Evolutionary conservation across 2,888 invertebrate genomes (phyloP).

Genomic region (Netelia inedita): DNA sequence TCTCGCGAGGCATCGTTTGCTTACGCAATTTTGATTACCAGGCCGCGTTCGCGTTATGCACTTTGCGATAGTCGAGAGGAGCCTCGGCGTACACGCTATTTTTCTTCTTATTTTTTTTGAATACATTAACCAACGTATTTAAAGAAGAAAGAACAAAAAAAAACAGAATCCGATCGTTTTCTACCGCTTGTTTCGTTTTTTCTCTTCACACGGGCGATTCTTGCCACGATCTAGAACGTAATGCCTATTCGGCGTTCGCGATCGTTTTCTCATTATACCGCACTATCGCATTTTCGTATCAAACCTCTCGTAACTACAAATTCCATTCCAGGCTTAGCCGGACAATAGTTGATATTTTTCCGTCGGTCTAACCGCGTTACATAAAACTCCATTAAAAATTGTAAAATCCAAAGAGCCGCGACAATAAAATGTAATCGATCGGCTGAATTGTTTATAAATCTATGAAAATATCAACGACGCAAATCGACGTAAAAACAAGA

Average conservation of each 20-base stretch:
- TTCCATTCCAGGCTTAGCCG: conserved; percentile 58
- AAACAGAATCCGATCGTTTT: not conserved
- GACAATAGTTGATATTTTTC: conserved; percentile 31
- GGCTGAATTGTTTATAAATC: not conserved
- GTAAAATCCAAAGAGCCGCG: not conserved
- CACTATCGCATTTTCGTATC: conserved; percentile 56
- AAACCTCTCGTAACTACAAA: conserved; percentile 52
- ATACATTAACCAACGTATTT: not conserved
- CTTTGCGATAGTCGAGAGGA: conserved; percentile 40
- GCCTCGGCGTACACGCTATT: conserved; percentile 14
- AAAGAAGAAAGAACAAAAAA: not conserved
- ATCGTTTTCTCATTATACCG: conserved; percentile 62
- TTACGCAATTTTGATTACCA: conserved; percentile 63
- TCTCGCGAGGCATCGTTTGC: conserved; percentile 55
- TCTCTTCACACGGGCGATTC: not conserved
- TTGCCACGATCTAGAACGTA: not conserved
- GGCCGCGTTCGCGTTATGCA: conserved; percentile 22
- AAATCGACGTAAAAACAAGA: too few relatives aligned
- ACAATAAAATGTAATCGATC: not conserved
- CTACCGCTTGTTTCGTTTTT: not conserved
- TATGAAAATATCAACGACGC: not conserved
- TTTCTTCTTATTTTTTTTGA: not conserved
- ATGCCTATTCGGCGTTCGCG: conserved; percentile 36
- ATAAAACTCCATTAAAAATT: not conserved
- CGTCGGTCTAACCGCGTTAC: conserved; percentile 11